A percentile compares a stretch with the other conserved stretches of the same genome.
Evolutionary conservation across 2,113 vertebrate genomes (phyloP).

Genomic region (Pachyramphus minor): DNA sequence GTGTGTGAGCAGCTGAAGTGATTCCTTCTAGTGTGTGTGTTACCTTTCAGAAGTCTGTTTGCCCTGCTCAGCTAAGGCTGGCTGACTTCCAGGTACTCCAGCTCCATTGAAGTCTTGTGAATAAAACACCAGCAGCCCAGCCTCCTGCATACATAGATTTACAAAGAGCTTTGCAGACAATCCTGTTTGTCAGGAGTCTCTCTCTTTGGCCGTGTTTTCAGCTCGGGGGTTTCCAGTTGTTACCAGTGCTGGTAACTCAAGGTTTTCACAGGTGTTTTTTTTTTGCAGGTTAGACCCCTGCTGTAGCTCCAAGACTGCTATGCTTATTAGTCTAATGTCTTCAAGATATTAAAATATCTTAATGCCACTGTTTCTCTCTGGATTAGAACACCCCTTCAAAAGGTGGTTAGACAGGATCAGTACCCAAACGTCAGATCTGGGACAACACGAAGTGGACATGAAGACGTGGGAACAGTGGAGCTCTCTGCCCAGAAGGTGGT

Average conservation of each 20-base stretch:
- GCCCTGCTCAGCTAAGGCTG: constrained; percentile 13
- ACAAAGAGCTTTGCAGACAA: background rate
- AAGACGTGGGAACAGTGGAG: background rate
- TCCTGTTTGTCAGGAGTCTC: background rate
- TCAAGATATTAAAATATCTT: background rate
- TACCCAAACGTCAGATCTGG: background rate
- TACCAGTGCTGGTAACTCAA: background rate
- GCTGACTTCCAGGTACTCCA: constrained; percentile 35
- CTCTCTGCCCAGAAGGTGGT: background rate
- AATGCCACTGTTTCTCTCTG: background rate
- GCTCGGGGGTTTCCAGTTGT: background rate
- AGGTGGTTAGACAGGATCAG: background rate
- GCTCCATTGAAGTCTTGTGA: constrained; percentile 23
- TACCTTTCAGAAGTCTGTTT: constrained; percentile 50
- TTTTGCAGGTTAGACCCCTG: background rate
- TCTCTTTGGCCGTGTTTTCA: background rate
- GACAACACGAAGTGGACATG: fast-evolving
- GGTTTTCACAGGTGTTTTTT: background rate
- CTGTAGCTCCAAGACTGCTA: background rate
- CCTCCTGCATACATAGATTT: constrained; percentile 1
- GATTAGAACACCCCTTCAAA: background rate
- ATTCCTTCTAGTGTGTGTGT: background rate
- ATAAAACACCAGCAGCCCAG: constrained; percentile 17
- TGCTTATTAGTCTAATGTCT: background rate
- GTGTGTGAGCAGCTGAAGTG: background rate